These are phyloP conservation scores for Simalia tracyae DNA, from an alignment of 2,797 vertebrate genomes.

Conservation along the genomic window DNA sequence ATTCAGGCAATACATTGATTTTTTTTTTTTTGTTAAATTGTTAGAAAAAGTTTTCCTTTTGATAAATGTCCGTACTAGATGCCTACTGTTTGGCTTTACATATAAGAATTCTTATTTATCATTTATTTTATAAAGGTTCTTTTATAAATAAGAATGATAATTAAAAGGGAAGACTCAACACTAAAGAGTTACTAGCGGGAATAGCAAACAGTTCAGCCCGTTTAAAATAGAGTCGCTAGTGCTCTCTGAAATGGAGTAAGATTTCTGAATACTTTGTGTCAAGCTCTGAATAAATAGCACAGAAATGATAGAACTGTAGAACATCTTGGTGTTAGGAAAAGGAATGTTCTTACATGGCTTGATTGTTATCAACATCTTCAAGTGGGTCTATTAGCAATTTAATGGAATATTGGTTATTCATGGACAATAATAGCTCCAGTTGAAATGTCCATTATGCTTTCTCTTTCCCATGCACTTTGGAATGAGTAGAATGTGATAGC, in stretches of 20 bases:
- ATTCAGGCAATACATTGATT: neutral
- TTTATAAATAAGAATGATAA: neutral
- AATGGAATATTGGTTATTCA: constrained; percentile 88
- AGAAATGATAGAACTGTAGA: constrained; percentile 72
- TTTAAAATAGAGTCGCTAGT: constrained; percentile 72
- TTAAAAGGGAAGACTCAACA: constrained; percentile 21
- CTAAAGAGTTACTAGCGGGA: constrained; percentile 59
- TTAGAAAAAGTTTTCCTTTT: neutral
- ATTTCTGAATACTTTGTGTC: constrained; percentile 71
- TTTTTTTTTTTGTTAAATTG: neutral
- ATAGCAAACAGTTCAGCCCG: constrained; percentile 60
- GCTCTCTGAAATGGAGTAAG: constrained; percentile 68
- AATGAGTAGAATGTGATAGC: constrained; percentile 89
- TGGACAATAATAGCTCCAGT: constrained; percentile 78
- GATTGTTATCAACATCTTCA: constrained; percentile 83
- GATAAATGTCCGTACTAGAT: neutral
- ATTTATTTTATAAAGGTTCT: neutral
- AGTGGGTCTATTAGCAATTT: constrained; percentile 86
- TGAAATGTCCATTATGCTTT: constrained; percentile 80
- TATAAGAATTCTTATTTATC: neutral
- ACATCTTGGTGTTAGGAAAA: constrained; percentile 70
- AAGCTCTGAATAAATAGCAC: constrained; percentile 69
- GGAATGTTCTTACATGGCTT: constrained; percentile 82
- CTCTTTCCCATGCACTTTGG: constrained; percentile 83
- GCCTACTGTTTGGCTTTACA: neutral